Evolutionary conservation across 2,888 invertebrate genomes (phyloP), one percentile per base, ranked within the genome.

Genomic region (Dicranocentrus wangi): DNA sequence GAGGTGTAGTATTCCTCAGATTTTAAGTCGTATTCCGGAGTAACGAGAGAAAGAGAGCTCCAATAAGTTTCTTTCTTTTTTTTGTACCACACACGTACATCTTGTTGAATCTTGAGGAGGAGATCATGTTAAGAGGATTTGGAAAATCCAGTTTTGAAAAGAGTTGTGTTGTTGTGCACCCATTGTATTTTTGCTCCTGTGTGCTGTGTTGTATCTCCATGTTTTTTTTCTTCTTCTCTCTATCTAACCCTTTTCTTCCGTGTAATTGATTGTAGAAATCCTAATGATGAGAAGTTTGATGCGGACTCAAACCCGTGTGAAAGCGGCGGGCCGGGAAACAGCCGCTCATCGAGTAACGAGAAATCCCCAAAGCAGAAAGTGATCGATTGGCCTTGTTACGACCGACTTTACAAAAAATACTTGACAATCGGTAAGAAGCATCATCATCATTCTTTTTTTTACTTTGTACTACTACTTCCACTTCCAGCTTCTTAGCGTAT

Each of bases 371-470:
- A 86, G 92, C 94, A 89, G 94, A 95, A 89, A 95, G 95, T 86
- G 87, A 93, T 95, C 81, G 95, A 95, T 87, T 98, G 98, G 98
- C 95, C 95, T 1, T 94, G 95, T 0, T 98, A 97, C 88, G 96
- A 97, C 89, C 94, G 93, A 42, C 94, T 95, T 28, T 96, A 96
- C 88, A 97, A 97, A 89, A 96, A 96, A 88, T 98, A 96, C 90
- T 90, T 98, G 85, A 94, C 94, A 90, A 92, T 97, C 87, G 94
- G 96, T 96, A 90, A 92, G 92, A 88, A 19, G 27, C 19, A 72
- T 25, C 17, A 23, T 69, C 15, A 39, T 17, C 17, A 25, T 27
- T 28, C 7, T 55, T 21, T 53, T 15, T 27, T 51, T 47, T 53
- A 42, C n/a, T 39, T 21, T 23, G 42, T 51, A 2, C 39, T n/a